Percentiles rank a stretch among this genome's conserved stretches.
Evolutionary conservation across 30 jellyfish, hydroid and myxozoan species (phyloP).

Genomic region (Cassiopea xamachana): DNA sequence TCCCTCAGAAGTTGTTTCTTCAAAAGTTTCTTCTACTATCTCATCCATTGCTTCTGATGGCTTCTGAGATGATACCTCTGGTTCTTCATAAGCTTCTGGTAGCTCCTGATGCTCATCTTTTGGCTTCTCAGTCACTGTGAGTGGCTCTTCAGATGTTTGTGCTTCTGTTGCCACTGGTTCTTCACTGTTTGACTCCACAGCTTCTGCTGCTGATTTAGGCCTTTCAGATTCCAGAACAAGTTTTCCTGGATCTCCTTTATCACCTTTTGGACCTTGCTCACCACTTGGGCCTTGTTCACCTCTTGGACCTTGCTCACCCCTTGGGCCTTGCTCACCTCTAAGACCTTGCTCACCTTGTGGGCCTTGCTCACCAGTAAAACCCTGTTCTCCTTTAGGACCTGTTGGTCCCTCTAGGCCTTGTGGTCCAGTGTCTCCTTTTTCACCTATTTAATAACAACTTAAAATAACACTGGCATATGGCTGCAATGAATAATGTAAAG

Average conservation of each 20-base stretch:
- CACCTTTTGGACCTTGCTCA: conserved; percentile 32
- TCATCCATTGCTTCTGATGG: conserved; percentile 25
- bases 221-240: conserved; percentile 15
- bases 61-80: conserved; percentile 18
- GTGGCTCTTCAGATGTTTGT: conserved; percentile 38
- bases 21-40: conserved; percentile 27
- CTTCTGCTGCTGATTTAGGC: conserved; percentile 9
- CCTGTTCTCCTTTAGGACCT: conserved; percentile 53
- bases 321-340: conserved; percentile 43
- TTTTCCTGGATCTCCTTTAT: conserved; percentile 19
- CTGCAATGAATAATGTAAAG: too few relatives aligned
- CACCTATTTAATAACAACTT: conserved; percentile 14
- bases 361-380: conserved; percentile 51
- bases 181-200: not conserved
- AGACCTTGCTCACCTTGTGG: conserved; percentile 47
- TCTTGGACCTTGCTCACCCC: conserved; percentile 38
- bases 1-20: conserved; percentile 47
- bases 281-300: conserved; percentile 30
- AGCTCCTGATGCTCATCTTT: conserved; percentile 30
- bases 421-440: conserved; percentile 38
- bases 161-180: conserved; percentile 18
- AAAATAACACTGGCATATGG: too few relatives aligned
- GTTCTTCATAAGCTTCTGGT: conserved; percentile 18
- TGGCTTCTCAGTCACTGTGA: conserved; percentile 34
- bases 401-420: conserved; percentile 51